Evolutionary conservation across 2,888 invertebrate genomes (phyloP), one percentile per base, ranked within the genome.

Genomic region (Leptopilina syphax): DNA sequence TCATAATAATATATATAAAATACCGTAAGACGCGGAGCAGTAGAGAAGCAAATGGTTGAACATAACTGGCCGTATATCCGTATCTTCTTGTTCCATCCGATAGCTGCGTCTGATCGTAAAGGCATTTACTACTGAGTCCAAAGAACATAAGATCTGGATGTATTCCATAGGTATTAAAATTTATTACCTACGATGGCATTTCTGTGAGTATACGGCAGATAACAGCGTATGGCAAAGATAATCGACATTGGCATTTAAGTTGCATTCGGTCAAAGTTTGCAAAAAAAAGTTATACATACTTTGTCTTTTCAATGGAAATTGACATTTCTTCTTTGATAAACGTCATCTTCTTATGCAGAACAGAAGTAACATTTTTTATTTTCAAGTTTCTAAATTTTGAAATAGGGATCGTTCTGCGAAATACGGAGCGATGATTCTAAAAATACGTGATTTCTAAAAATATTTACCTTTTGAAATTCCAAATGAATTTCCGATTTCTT

Each of bases 131-230:
- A 73, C 73, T 73, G 54, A 73, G 34, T 57, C 54, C 73, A 73
- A 54, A 27, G 57, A 73, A 54, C 73, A 57, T 73, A 73, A 73
- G 73, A 73, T 73, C 50, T 34, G 57, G 73, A 73, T n/a, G 70
- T 73, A 73, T 73, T 34, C 73, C 54, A 73, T 73, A 50, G 73
- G 50, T 73, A 73, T 73, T 73, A 73, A 27, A 73, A 73, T 73
- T 73, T 73, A 73, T 73, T 57, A 57, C 50, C 73, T 73, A 73
- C 73, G 73, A 73, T n/a, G 73, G 73, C 54, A 73, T 73, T 73
- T 73, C 73, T 57, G 9, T 5, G 54, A 73, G 73, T 27, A 73
- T 34, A 47, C 47, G 27, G 34, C 27, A 57, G 73, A 73, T 73
- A 73, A 57, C 54, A 54, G n/a, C 57, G 27, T 50, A 73, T 73